Evolutionary conservation across 2,113 vertebrate species (phyloP).

Genomic region (Notarius quadriscutis): DNA sequence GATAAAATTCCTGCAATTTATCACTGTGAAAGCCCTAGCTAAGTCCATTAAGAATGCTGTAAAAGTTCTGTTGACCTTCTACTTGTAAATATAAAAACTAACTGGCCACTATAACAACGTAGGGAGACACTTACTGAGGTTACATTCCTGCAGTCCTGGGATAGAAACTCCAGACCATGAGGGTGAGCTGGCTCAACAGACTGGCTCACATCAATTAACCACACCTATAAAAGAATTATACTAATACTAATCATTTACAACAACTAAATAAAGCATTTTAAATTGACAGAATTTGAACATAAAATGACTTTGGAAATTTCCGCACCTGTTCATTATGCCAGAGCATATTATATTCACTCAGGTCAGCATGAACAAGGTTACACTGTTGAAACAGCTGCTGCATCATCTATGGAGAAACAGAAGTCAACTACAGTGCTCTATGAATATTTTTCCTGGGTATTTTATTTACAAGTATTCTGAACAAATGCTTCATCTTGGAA

Average conservation of each 20-base stretch:
- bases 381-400: constrained; percentile 86
- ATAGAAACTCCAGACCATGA: constrained; percentile 92
- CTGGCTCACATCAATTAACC: constrained; percentile 97
- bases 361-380: constrained; percentile 91
- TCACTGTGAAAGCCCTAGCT: neutral
- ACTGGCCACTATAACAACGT: neutral
- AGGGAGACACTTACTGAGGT: constrained; percentile 40
- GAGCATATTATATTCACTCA: constrained; percentile 97
- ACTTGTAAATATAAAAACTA: neutral
- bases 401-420: constrained; percentile 81
- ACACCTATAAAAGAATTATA: constrained; percentile 75
- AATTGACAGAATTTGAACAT: neutral
- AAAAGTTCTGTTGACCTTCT: neutral
- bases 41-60: neutral
- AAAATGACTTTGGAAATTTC: neutral
- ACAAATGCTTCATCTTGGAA: neutral
- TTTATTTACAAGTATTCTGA: neutral
- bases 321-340: constrained; percentile 83
- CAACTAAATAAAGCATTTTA: neutral
- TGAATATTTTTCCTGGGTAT: neutral
- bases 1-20: neutral
- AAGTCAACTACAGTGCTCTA: neutral
- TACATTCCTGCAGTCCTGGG: constrained; percentile 89
- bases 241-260: neutral
- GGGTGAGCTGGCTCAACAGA: constrained; percentile 94